Evolutionary conservation across 2,113 vertebrate species (phyloP), one percentile per base, ranked within the genome.

Genomic region (Leptobrachium ailaonicum): DNA sequence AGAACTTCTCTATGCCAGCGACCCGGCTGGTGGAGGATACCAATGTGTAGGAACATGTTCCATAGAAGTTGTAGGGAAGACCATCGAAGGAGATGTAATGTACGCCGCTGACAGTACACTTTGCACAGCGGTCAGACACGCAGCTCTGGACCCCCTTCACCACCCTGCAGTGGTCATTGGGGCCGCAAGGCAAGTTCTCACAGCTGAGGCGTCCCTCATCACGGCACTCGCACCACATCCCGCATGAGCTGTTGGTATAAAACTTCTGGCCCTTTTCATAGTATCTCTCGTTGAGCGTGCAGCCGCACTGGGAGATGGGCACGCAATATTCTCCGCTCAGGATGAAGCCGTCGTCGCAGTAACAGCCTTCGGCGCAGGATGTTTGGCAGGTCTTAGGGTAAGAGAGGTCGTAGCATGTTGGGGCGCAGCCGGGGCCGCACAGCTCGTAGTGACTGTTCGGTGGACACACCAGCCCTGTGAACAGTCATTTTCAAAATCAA

Each of bases 401-500:
- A 2, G 41, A 4, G 11, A 84, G 71, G 42, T 41, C 41, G 50
- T 10, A 12, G 53, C 83, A 84, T 0, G 80, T 71, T 11, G 54
- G 41, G 1, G 83, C 80, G 60, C 83, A 84, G 0, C 76, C 80
- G 1, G 47, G 41, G 2, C 43, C 73, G 14, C 70, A 75, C 32
- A 67, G 0, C 40, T 73, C 66, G 12, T 80, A 96, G 13, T 84
- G 83, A 84, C 93, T 96, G 41, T 88, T 88, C 0, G 88, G 14
- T 0, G 87, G 89, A 79, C 95, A 96, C 73, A 87, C 93, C 73
- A 92, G 79, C 72, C 94, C 95, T 96, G 75, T 42, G 20, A 71
- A 50, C 6, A 69, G 12, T 44, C 41, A 69, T 32, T 32, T 32
- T 32, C 20, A 32, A 32, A 32, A 32, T 32, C 20, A 32, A 32